Conservation (phyloP, 2,113 vertebrate species). For the Vulpes ferrilata region DNA sequence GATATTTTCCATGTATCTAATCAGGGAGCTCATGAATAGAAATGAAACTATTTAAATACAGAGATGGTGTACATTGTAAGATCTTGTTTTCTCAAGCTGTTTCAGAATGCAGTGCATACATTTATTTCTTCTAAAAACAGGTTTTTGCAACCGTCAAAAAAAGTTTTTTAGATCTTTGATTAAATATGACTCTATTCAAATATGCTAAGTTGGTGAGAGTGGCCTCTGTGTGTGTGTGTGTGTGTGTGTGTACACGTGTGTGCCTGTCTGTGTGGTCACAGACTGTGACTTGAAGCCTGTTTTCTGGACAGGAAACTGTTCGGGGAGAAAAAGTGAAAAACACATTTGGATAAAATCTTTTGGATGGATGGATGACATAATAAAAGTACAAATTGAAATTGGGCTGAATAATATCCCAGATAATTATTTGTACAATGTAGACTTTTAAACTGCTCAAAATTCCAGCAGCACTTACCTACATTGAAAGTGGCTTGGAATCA, state of each 20-base stretch:
- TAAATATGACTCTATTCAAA: constrained; percentile 83
- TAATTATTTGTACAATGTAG: constrained; percentile 74
- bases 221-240: constrained; percentile 57
- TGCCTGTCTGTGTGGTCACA: constrained; percentile 51
- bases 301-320: constrained; percentile 60
- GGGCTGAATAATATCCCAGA: constrained; percentile 54
- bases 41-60: constrained; percentile 91
- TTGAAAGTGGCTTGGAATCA: constrained; percentile 75
- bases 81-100: constrained; percentile 90
- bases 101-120: constrained; percentile 89
- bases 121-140: constrained; percentile 87
- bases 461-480: constrained; percentile 72
- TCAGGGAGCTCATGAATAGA: constrained; percentile 91
- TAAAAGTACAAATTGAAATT: constrained; percentile 67
- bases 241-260: not conserved
- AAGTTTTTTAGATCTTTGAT: constrained; percentile 84
- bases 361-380: constrained; percentile 45
- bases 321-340: constrained; percentile 43
- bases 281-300: not conserved
- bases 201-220: constrained; percentile 71
- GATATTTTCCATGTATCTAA: constrained; percentile 90
- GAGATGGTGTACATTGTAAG: constrained; percentile 88
- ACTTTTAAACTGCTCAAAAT: constrained; percentile 74
- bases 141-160: constrained; percentile 81
- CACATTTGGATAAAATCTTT: constrained; percentile 26